Percentiles rank a stretch among this genome's conserved stretches.
These are phyloP conservation scores for Netta rufina DNA, from an alignment of 2,797 vertebrate genomes.

Conservation along the genomic window DNA sequence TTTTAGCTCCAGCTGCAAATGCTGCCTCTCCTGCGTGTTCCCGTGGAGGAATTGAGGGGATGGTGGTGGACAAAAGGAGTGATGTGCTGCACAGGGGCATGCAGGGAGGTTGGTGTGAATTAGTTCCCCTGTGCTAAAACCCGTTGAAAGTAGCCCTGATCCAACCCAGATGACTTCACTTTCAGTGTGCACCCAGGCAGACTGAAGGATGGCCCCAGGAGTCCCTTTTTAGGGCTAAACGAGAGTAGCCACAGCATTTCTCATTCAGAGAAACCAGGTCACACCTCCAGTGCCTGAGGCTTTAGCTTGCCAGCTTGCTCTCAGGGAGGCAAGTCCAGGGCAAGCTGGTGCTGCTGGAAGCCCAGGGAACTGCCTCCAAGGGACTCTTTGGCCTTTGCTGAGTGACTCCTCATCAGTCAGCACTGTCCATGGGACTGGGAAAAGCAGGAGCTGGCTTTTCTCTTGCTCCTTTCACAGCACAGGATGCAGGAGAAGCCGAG, in stretches of 20 bases:
- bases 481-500: background rate
- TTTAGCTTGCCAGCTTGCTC: background rate
- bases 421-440: background rate
- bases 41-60: background rate
- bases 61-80: background rate
- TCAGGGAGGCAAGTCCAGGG: background rate
- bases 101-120: constrained; percentile 29
- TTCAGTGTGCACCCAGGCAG: background rate
- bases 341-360: background rate
- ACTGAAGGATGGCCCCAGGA: background rate
- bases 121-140: constrained; percentile 26
- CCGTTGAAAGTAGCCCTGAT: background rate
- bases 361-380: background rate
- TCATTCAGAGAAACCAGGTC: background rate
- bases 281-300: background rate
- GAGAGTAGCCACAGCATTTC: background rate
- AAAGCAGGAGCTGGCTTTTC: background rate
- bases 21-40: background rate
- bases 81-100: rapidly evolving
- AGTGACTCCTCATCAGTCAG: background rate
- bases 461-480: background rate
- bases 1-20: background rate
- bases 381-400: background rate
- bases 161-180: constrained; percentile 16
- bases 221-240: background rate